Conservation (phyloP, 1,140 invertebrate genomes). For the Heliconius hermathena region DNA sequence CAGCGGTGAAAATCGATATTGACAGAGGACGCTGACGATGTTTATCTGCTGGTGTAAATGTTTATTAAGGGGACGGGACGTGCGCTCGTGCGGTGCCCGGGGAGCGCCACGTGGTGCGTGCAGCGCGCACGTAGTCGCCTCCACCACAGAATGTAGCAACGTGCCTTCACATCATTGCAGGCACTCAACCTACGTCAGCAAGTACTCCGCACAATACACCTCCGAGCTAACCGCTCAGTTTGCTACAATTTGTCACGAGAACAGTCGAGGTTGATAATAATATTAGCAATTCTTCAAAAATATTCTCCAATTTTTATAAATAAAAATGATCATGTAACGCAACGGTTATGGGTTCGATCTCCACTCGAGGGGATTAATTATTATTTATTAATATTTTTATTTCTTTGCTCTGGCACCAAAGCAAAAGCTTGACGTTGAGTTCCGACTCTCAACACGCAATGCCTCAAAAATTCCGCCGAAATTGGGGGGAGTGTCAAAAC, state of each 20-base stretch:
- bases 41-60: slow-evolving; percentile 57
- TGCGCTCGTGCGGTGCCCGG: slow-evolving; percentile 38
- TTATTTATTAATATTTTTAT: no score
- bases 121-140: slow-evolving; percentile 39
- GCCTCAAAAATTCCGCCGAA: no score
- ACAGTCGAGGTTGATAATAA: slow-evolving; percentile 8
- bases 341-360: no score
- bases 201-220: slow-evolving; percentile 22
- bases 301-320: not conserved
- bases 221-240: slow-evolving; percentile 28
- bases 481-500: no score
- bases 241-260: slow-evolving; percentile 5
- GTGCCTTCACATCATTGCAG: slow-evolving; percentile 25
- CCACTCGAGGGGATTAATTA: no score
- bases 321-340: no score
- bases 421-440: no score
- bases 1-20: slow-evolving; percentile 39
- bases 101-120: slow-evolving; percentile 42
- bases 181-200: slow-evolving; percentile 27
- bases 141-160: slow-evolving; percentile 33
- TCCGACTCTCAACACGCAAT: no score
- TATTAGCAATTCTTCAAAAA: not conserved
- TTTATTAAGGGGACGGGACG: slow-evolving; percentile 56
- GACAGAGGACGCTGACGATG: slow-evolving; percentile 54
- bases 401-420: no score